Conservation (phyloP, 2,888 invertebrate species). For the Tiliacea aurago region DNA sequence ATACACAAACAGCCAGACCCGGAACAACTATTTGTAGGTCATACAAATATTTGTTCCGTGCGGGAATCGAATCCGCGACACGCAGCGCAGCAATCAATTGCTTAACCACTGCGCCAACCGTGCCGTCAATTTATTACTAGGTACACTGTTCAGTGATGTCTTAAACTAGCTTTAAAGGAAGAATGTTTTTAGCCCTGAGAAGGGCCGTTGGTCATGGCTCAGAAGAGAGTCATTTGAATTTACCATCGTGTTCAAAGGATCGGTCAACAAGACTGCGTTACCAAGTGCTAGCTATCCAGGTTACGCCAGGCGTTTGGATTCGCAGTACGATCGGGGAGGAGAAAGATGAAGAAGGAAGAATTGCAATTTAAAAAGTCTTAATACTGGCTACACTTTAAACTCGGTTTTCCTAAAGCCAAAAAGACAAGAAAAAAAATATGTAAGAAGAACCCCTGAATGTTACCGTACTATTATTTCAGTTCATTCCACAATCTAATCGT, state of each 20-base stretch:
- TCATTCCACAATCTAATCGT: constrained; percentile 12
- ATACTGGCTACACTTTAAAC: neutral
- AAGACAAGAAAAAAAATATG: neutral
- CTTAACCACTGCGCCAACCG: too few species aligned
- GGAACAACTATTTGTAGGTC: too few species aligned
- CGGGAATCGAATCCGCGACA: too few species aligned
- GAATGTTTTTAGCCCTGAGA: neutral
- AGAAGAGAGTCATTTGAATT: neutral
- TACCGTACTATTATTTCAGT: neutral
- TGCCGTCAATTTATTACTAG: too few species aligned
- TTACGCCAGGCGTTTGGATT: too few species aligned
- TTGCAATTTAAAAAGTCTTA: neutral
- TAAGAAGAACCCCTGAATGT: neutral
- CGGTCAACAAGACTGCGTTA: neutral
- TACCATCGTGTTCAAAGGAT: neutral
- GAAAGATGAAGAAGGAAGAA: neutral
- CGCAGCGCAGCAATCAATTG: too few species aligned
- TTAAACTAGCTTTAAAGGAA: neutral
- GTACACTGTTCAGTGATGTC: neutral
- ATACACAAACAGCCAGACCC: too few species aligned
- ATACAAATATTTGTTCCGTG: too few species aligned
- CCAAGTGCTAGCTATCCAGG: neutral
- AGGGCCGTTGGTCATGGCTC: neutral
- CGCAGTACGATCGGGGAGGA: neutral
- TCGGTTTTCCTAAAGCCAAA: neutral